Evolutionary conservation across 2,797 vertebrate genomes (phyloP).

Genomic region (Halcyon chelicuti): DNA sequence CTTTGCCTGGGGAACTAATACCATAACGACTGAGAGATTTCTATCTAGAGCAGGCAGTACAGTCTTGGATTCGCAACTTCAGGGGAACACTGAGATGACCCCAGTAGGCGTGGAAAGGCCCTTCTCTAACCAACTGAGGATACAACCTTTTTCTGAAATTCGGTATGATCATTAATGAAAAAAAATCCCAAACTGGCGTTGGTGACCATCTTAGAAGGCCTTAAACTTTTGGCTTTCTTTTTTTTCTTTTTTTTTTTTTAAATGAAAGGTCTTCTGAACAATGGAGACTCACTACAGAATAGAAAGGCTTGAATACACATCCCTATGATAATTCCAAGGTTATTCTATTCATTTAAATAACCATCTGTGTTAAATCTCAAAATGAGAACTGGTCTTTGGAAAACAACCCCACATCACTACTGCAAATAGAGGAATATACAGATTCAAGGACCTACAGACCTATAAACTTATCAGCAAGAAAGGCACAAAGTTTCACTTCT

Average conservation of each 20-base stretch:
- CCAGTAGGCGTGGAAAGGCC: background rate
- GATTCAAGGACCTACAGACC: background rate
- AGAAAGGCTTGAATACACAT: background rate
- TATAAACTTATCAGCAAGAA: background rate
- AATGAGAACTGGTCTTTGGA: background rate
- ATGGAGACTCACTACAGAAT: background rate
- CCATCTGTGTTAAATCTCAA: background rate
- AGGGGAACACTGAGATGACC: background rate
- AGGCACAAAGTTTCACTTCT: background rate
- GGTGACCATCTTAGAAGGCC: background rate
- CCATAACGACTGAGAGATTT: background rate
- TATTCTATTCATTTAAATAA: background rate
- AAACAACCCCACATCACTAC: background rate
- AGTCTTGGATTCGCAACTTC: background rate
- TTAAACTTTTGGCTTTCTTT: background rate
- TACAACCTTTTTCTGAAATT: background rate
- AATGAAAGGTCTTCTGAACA: background rate
- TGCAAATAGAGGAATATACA: background rate
- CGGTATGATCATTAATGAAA: background rate
- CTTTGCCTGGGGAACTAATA: background rate
- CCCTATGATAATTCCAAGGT: too few relatives aligned
- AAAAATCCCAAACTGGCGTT: background rate
- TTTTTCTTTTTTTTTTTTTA: background rate
- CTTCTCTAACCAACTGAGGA: background rate
- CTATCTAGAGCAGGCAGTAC: background rate